A percentile compares a stretch with the other conserved stretches of the same genome.
Conservation (phyloP, 2,797 vertebrate genomes). For the Trachurus trachurus region DNA sequence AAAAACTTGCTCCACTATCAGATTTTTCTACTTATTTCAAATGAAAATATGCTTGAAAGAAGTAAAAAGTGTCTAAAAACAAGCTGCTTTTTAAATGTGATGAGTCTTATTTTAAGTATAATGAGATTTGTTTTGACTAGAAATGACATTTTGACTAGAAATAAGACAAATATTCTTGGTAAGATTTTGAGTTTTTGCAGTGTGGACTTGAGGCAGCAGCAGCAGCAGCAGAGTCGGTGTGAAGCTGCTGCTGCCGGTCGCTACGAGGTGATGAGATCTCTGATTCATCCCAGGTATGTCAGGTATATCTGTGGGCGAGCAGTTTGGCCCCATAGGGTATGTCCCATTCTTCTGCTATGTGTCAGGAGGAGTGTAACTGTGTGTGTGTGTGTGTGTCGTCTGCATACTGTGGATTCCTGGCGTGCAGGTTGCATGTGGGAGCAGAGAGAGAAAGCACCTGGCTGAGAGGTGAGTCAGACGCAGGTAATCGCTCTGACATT, state of each 20-base stretch:
- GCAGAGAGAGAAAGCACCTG: conserved; percentile 83
- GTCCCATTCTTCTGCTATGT: conserved; percentile 59
- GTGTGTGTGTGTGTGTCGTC: conserved; percentile 25
- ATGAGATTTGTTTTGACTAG: no score
- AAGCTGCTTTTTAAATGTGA: no score
- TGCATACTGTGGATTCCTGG: conserved; percentile 72
- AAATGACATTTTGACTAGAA: no score
- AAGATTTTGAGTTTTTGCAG: no score
- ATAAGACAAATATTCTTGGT: no score
- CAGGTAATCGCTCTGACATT: conserved; percentile 87
- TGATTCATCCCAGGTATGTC: conserved; percentile 60
- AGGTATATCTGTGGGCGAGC: conserved; percentile 48
- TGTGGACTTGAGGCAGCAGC: conserved; percentile 50
- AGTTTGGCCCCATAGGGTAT: conserved; percentile 57
- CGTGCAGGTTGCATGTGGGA: conserved; percentile 72
- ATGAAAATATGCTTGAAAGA: no score
- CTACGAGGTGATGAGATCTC: conserved; percentile 50
- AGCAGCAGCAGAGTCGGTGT: background rate
- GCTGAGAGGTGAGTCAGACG: conserved; percentile 81
- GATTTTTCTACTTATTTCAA: no score
- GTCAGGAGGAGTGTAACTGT: conserved; percentile 34
- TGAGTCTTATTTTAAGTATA: no score
- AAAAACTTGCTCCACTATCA: no score
- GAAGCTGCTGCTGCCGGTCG: conserved; percentile 15
- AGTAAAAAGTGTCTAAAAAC: no score